A percentile compares a stretch with the other conserved stretches of the same genome.
Conservation (phyloP, 2,888 invertebrate genomes). For the Alloplasta piceator region DNA sequence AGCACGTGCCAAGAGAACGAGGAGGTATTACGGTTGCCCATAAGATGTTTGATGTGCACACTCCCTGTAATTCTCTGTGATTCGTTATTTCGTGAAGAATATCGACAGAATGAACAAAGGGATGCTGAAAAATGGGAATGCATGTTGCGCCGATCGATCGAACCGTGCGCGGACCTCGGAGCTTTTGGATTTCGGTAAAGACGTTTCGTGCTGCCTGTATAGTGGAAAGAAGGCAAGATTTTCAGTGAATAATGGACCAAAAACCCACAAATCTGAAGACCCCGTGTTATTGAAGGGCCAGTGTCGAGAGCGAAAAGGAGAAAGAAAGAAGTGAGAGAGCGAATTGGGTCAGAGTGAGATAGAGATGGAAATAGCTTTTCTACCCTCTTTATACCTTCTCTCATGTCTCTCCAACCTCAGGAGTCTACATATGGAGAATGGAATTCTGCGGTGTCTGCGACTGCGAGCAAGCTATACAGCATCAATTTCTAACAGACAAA, state of each 20-base stretch:
- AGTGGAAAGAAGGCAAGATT: conserved; percentile 42
- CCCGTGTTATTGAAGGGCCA: conserved; percentile 23
- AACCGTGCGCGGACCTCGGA: conserved; percentile 20
- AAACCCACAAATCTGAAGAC: conserved; percentile 65
- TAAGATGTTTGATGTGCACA: conserved; percentile 31
- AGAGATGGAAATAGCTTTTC: conserved; percentile 44
- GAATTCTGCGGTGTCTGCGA: conserved; percentile 72
- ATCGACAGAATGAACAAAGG: conserved; percentile 5
- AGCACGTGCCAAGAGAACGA: conserved; percentile 33
- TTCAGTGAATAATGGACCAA: conserved; percentile 69
- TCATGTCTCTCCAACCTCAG: conserved; percentile 5
- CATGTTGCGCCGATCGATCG: too few relatives aligned
- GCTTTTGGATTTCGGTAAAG: conserved; percentile 42
- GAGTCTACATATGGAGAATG: conserved; percentile 62
- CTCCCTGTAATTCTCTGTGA: conserved; percentile 12
- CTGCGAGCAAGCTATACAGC: conserved; percentile 49
- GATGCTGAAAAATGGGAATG: conserved; percentile 11
- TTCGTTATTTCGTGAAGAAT: too few relatives aligned
- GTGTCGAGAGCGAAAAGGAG: not conserved
- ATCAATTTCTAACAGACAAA: too few relatives aligned
- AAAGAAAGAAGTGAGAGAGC: conserved; percentile 4
- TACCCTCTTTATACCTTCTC: not conserved
- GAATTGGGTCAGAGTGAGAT: conserved; percentile 7
- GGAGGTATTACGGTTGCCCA: conserved; percentile 41
- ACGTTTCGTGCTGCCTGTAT: conserved; percentile 6